These are phyloP conservation scores for Aramus guarauna DNA, from an alignment of 2,113 vertebrate genomes.

Conservation along the genomic window DNA sequence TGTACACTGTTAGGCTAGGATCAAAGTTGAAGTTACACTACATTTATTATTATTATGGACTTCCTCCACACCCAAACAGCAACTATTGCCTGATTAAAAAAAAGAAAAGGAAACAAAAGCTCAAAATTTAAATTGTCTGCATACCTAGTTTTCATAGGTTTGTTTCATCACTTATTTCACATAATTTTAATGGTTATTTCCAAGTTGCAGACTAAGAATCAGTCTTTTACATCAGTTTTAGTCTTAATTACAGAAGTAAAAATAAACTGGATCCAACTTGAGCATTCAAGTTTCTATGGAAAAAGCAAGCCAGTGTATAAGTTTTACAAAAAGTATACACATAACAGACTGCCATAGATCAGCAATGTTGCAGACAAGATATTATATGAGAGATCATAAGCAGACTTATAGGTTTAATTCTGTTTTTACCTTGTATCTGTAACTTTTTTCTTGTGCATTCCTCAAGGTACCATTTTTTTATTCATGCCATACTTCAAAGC, in stretches of 20 bases:
- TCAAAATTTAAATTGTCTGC: not conserved
- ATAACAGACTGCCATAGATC: not conserved
- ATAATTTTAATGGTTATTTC: not conserved
- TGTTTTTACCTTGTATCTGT: not conserved
- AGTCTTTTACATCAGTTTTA: not conserved
- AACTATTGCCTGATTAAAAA: not conserved
- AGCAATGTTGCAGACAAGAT: not conserved
- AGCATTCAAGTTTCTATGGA: not conserved
- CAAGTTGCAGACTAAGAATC: not conserved
- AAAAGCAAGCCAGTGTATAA: not conserved
- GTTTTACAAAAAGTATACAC: not conserved
- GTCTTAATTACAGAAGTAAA: not conserved
- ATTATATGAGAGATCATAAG: not conserved
- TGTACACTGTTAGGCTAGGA: not conserved
- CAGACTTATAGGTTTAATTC: not conserved
- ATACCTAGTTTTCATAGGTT: not conserved
- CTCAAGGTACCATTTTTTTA: not conserved
- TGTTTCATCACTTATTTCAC: not conserved
- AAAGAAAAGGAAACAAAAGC: not conserved
- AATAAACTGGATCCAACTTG: not conserved
- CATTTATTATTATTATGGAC: not conserved
- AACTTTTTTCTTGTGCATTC: not conserved
- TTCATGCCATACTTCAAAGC: not conserved
- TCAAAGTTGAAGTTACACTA: not conserved
- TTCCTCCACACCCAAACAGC: not conserved